Base-by-base conservation (phyloP, 2,113 vertebrate genomes). In the Ciconia stormi region DNA sequence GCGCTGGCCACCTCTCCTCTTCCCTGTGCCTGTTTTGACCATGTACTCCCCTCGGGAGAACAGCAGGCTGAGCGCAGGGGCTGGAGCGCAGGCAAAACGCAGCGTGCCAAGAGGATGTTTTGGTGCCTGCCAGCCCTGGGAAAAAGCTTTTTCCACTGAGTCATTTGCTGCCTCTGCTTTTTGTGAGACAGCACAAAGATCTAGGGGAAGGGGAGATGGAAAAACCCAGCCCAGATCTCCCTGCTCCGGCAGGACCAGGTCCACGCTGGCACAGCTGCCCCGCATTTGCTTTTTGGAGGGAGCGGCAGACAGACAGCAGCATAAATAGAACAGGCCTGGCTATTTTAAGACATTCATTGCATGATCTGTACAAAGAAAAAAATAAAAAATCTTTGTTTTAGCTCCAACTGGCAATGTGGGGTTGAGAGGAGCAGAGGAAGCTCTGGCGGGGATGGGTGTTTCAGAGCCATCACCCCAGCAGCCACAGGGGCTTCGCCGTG, bases 291-390 rank as follows among this genome's bases (percentile, higher is more conserved):
- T 93, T 89, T 38, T 1, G 13, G 73, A 82, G 80, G 88, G 74
- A 96, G 86, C 6, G 0, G 90, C 86, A 84, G 74, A 82, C 87
- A 89, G 93, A 42, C 80, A 93, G 91, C 44, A 32, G 80, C 93
- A 95, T 63, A 96, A 97, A 97, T 96, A 97, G 95, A 88, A 80
- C 65, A 69, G 69, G 34, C 76, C 30, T 10, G 30, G 78, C 89
- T 97, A 96, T 97, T 97, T 96, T 94, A 70, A 91, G 95, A 42
- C 65, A 32, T 81, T 5, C 13, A 47, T 94, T 92, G 27, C 81
- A 88, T 72, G 92, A 91, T 82, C 66, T 53, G 73, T 65, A 50
- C 69, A 4, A 13, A 34, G 50, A 78, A 59, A 52, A 52, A n/a
- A 49, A 50, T 20, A 59, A 76, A 47, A 66, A 58, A n/a, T 70